Base-by-base conservation (phyloP, 2,113 vertebrate species). In the Forbesichthys agassizii region DNA sequence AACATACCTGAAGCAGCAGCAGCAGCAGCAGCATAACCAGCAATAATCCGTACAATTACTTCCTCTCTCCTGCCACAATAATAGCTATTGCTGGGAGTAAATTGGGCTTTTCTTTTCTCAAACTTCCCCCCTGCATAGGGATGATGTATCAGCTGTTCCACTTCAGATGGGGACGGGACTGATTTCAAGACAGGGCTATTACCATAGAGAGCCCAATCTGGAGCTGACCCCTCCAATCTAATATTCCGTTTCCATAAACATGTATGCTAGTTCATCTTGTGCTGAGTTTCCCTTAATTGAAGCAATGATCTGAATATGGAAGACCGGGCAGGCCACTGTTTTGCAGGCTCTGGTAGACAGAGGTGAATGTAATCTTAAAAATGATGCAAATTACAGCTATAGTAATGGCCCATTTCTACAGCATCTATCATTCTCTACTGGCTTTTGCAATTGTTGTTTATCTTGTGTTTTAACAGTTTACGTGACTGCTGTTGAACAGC, bases 231-330 rank as follows among this genome's bases (percentile, higher is more conserved):
- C 84, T 82, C 81, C 87, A 86, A 90, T 90, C 89, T 88, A 91
- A 92, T 91, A 92, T 91, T 89, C 88, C 72, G 89, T 92, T 92
- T 93, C 88, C 87, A 90, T 91, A 93, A 93, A 93, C 91, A 93
- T 93, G 92, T 90, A 92, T 91, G 88, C 87, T 86, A 80, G 90
- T 93, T 91, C 90, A 88, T 92, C 90, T 91, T 92, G 84, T 75
- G 88, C 87, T 77, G 87, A 90, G 88, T 91, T 93, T 88, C 83
- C 89, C 90, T 91, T 93, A 93, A 92, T 92, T 92, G 91, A 93
- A 89, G 88, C 89, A 89, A 90, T 83, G 83, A 91, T 92, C 88
- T 91, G 90, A 93, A 91, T 91, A 91, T 90, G 90, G 88, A 91
- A 92, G 90, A 90, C 88, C 76, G 81, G 75, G 78, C 74, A 47